A percentile compares a stretch with the other conserved stretches of the same genome.
Conservation (phyloP, 1,140 invertebrate species). For the Himalopsyche phryganea region DNA sequence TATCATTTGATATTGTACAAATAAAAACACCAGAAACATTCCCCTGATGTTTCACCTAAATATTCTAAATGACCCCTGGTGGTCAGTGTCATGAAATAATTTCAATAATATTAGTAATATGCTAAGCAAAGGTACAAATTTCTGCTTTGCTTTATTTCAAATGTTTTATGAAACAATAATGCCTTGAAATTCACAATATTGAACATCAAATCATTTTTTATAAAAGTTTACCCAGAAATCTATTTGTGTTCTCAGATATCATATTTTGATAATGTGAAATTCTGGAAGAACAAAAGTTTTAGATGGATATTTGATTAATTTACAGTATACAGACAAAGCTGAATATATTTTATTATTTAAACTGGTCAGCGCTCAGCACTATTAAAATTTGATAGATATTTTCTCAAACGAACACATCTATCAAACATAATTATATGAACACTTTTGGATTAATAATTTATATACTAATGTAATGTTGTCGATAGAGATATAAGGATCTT, state of each 20-base stretch:
- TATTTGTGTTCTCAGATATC: conserved; percentile 1
- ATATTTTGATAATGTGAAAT: conserved; percentile 4
- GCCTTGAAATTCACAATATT: conserved; percentile 9
- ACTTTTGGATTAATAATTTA: too few relatives aligned
- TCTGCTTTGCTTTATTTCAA: conserved; percentile 17
- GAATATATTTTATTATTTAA: conserved; percentile 4
- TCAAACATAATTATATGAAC: too few relatives aligned
- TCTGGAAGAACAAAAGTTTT: not conserved
- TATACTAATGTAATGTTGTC: too few relatives aligned
- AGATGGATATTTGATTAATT: conserved; percentile 4
- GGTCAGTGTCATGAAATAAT: conserved; percentile 5
- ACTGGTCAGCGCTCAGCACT: conserved; percentile 1
- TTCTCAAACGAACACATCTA: too few relatives aligned
- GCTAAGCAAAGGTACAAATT: conserved; percentile 10
- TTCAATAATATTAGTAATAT: conserved; percentile 9
- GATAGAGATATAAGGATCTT: too few relatives aligned
- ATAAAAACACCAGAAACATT: conserved; percentile 22
- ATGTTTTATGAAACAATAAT: conserved; percentile 9
- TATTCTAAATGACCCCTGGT: conserved; percentile 12
- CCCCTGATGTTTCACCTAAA: conserved; percentile 12
- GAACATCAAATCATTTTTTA: conserved; percentile 6
- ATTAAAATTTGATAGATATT: conserved; percentile 1
- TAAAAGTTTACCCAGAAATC: conserved; percentile 10
- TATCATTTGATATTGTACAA: conserved; percentile 21
- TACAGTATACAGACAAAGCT: conserved; percentile 8